Base-by-base conservation (phyloP, 2,113 vertebrate species). In the Leucopsar rothschildi region DNA sequence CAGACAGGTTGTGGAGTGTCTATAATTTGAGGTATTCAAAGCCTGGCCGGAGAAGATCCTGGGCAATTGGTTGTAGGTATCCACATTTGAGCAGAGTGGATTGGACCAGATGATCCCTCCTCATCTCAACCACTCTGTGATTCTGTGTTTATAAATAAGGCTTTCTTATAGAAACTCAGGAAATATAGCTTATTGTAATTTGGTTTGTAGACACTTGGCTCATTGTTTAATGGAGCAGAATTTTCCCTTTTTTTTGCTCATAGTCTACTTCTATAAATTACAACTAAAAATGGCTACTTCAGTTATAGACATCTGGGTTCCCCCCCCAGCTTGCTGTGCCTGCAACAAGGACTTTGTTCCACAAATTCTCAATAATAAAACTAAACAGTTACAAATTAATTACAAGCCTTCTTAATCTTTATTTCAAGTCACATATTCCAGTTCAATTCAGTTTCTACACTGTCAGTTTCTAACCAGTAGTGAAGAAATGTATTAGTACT, bases 271-370 rank as follows among this genome's bases (percentile, higher is more conserved):
- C 21, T 23, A 42, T 19, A 60, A 78, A 65, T 56, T 24, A 42
- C 17, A 57, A 39, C 6, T 66, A 55, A 81, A 68, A 55, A 15
- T 13, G 2, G 2, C 13, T 59, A 2, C 7, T 92, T 8, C 12
- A 40, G 2, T 49, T 39, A 52, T 1, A 40, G 15, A 28, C 16
- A 31, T 11, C 5, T 45, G 8, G 4, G 7, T 2, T 8, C 21
- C 8, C 7, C 3, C 6, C 9, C 2, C 3, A 37, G 5, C 1
- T 64, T 42, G 50, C 27, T n/a, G 15, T 33, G 10, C 4, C 18
- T 56, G 7, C 17, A 27, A 69, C 24, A 6, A 15, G 64, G 29
- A 52, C 4, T 47, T 73, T 68, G 8, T 64, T 64, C 63, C 19
- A 52, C 11, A 65, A 44, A 15, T 71, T 57, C 57, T 79, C 9